Percentiles rank a stretch among this genome's conserved stretches.
Evolutionary conservation across 2,888 invertebrate species (phyloP).

Genomic region (Pecten maximus): DNA sequence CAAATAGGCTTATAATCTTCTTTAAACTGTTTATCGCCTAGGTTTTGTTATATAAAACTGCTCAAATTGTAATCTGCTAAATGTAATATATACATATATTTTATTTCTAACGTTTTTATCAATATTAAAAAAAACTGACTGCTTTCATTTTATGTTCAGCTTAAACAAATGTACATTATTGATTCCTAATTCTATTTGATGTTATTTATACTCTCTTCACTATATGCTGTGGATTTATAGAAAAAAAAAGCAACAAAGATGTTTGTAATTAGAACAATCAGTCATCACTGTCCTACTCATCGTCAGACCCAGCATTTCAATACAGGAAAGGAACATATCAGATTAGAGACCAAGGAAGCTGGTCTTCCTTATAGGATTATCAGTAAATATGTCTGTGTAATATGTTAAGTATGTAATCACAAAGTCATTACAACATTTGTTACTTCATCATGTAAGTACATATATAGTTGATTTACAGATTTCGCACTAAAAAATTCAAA

Average conservation of each 20-base stretch:
- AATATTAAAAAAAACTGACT: neutral
- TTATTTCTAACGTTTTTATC: neutral
- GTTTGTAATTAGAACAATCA: neutral
- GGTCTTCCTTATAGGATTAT: neutral
- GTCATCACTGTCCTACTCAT: neutral
- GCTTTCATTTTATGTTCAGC: neutral
- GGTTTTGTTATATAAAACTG: neutral
- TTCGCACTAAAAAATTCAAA: neutral
- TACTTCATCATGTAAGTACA: neutral
- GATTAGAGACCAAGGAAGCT: neutral
- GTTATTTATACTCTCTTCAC: neutral
- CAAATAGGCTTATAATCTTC: neutral
- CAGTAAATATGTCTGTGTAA: neutral
- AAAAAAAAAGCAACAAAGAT: neutral
- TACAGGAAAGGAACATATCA: slow-evolving; percentile 9
- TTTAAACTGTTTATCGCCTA: neutral
- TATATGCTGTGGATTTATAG: neutral
- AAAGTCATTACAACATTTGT: neutral
- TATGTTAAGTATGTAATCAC: neutral
- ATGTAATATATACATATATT: neutral
- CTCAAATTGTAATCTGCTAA: slow-evolving; percentile 21
- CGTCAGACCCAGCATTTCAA: neutral
- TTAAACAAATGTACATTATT: neutral
- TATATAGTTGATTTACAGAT: neutral
- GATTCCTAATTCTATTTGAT: neutral